These are phyloP conservation scores for Spodoptera picta DNA, from an alignment of 2,888 invertebrate species.

Conservation along the genomic window DNA sequence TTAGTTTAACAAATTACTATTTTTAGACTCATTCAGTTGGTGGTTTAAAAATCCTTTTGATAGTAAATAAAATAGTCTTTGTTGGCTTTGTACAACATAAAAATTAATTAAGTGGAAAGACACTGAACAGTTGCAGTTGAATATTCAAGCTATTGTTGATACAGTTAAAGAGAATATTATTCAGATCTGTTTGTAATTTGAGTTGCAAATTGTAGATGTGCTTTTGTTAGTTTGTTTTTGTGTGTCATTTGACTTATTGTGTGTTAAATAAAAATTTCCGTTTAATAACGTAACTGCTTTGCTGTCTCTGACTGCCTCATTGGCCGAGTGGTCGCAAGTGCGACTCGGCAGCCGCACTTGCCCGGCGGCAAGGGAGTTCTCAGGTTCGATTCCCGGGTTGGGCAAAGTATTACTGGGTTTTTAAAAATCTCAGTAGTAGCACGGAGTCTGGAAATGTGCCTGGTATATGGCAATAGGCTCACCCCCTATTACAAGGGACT, in stretches of 20 bases:
- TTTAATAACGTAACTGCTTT: too few relatives aligned
- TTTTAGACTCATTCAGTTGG: conserved; percentile 23
- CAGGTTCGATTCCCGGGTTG: too few relatives aligned
- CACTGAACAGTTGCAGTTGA: conserved; percentile 14
- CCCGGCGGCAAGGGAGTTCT: too few relatives aligned
- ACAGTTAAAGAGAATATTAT: neutral
- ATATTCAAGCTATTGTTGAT: conserved; percentile 5
- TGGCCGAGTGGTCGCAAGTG: too few relatives aligned
- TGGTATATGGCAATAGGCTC: too few relatives aligned
- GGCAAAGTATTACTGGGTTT: too few relatives aligned
- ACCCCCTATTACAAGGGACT: too few relatives aligned
- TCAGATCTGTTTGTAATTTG: neutral
- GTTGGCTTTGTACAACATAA: conserved; percentile 15
- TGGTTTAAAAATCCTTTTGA: conserved; percentile 11
- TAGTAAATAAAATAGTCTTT: conserved; percentile 11
- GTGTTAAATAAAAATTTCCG: neutral
- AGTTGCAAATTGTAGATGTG: conserved; percentile 2
- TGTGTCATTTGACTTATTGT: neutral
- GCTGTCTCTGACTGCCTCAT: too few relatives aligned
- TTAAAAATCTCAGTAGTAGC: too few relatives aligned
- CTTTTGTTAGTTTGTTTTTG: neutral
- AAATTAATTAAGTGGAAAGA: conserved; percentile 18
- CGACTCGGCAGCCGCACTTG: too few relatives aligned
- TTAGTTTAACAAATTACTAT: conserved; percentile 46
- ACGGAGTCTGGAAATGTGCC: too few relatives aligned